These are phyloP conservation scores for Rhagium mordax DNA, from an alignment of 2,888 invertebrate species.

Conservation along the genomic window DNA sequence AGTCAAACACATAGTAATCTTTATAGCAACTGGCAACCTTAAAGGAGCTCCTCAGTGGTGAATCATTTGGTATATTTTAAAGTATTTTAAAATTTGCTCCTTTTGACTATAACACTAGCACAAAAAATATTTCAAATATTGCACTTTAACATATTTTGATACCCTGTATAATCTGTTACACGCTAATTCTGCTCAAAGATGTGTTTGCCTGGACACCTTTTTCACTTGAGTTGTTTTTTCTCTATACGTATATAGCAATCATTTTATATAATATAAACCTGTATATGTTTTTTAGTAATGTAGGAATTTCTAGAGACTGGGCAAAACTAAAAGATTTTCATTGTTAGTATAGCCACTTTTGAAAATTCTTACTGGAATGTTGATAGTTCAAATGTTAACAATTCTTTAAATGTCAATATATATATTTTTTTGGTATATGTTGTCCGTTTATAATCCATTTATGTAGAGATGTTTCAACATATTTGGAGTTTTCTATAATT, in stretches of 20 bases:
- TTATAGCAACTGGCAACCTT: no score
- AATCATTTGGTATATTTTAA: no score
- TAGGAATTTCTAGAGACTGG: conserved; percentile 36
- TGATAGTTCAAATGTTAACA: conserved; percentile 24
- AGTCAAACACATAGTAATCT: no score
- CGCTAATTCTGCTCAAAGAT: conserved; percentile 7
- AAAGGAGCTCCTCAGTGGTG: no score
- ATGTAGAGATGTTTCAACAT: background rate
- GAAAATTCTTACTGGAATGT: conserved; percentile 29
- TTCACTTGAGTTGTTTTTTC: conserved; percentile 11
- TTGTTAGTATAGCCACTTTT: conserved; percentile 33
- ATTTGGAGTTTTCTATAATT: background rate
- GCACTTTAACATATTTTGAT: no score
- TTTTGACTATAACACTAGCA: no score
- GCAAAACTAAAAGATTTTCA: conserved; percentile 17
- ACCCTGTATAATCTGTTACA: background rate
- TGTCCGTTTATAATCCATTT: conserved; percentile 24
- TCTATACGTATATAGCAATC: background rate
- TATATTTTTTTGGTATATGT: conserved; percentile 36
- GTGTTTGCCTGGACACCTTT: conserved; percentile 17
- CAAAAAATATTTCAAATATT: no score
- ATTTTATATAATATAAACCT: conserved; percentile 1
- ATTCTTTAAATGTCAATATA: conserved; percentile 6
- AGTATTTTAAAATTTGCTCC: no score
- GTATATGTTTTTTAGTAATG: conserved; percentile 20